These are phyloP conservation scores for Ophion ventricosus DNA, from an alignment of 2,888 invertebrate genomes.

Conservation along the genomic window DNA sequence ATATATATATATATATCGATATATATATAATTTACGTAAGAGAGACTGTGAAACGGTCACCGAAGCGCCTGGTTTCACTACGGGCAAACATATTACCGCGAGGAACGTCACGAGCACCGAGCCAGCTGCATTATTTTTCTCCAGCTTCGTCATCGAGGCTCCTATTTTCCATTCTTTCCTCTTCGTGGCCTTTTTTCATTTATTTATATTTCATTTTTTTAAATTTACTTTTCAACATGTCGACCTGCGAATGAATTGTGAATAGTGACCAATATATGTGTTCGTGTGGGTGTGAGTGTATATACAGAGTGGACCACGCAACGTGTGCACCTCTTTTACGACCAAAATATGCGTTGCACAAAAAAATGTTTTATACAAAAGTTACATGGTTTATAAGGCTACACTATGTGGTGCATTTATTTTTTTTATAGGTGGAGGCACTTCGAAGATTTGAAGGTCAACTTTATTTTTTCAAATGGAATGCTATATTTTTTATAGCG, in stretches of 20 bases:
- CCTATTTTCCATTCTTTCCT: conserved; percentile 16
- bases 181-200: conserved; percentile 17
- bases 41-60: conserved; percentile 20
- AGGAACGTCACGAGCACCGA: conserved; percentile 40
- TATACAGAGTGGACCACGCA: no score
- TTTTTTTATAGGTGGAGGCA: no score
- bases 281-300: neutral
- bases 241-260: neutral
- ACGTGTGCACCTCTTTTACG: no score
- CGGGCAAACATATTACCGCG: conserved; percentile 44
- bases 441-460: no score
- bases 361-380: no score
- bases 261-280: neutral
- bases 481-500: no score
- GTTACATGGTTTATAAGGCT: no score
- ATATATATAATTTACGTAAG: neutral
- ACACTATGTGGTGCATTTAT: no score
- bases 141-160: conserved; percentile 31
- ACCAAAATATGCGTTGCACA: no score
- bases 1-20: conserved; percentile 6
- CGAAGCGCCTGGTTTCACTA: conserved; percentile 16
- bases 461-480: no score
- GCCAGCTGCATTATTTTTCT: conserved; percentile 40
- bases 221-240: conserved; percentile 2
- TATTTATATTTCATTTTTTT: conserved; percentile 17